Conservation (phyloP, 2,888 invertebrate species). For the Blomia tropicalis region DNA sequence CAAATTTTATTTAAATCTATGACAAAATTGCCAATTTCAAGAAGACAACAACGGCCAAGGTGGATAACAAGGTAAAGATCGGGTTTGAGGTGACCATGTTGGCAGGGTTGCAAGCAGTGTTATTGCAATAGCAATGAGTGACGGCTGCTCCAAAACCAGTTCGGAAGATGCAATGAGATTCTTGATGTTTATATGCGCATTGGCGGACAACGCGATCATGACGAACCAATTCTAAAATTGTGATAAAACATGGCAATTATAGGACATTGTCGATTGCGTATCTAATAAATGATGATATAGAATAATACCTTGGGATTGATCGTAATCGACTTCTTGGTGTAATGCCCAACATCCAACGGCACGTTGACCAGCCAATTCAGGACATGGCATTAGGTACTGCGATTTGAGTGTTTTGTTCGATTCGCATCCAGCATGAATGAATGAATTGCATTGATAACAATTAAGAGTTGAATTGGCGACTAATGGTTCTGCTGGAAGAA, state of each 20-base stretch:
- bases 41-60: background rate
- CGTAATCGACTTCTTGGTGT: background rate
- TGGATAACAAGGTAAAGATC: background rate
- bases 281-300: no score
- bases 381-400: background rate
- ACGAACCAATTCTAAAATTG: background rate
- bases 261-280: no score
- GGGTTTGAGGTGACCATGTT: background rate
- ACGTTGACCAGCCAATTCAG: background rate
- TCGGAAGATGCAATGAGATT: background rate
- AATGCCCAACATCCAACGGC: constrained; percentile 1
- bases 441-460: background rate
- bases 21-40: no score
- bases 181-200: constrained; percentile 3
- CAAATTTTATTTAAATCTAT: no score
- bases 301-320: no score
- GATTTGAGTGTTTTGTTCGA: background rate
- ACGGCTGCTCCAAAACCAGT: background rate
- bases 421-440: background rate
- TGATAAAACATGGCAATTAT: no score
- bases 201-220: background rate
- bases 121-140: constrained; percentile 1
- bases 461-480: background rate
- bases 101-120: background rate
- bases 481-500: no score